Percentiles rank a stretch among this genome's conserved stretches.
phyloP scores from a whole-genome alignment of 30 jellyfish, hydroid and myxozoan species.

The Aurelia sp. region DNA sequence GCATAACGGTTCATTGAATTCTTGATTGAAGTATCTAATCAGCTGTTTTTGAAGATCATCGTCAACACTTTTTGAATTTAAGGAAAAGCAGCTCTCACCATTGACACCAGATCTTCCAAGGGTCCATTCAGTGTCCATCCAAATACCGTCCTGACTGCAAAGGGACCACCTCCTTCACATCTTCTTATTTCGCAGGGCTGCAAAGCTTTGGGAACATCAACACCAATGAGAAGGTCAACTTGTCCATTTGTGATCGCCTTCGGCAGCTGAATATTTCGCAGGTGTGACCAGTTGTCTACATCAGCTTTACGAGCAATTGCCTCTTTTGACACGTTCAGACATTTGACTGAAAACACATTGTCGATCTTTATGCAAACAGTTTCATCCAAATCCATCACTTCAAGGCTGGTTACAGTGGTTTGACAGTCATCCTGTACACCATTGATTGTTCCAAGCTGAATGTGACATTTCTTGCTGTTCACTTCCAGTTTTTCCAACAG shows the following conservation, averaged over 20 bases:
- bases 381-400: conserved; percentile 1
- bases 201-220: no score
- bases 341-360: conserved; percentile 1
- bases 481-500: no score
- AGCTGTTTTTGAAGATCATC: background rate
- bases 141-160: no score
- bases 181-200: no score
- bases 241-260: no score
- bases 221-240: no score
- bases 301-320: background rate
- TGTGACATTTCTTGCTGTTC: no score
- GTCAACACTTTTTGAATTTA: no score
- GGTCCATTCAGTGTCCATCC: background rate
- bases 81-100: background rate
- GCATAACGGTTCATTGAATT: conserved; percentile 8
- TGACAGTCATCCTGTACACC: background rate
- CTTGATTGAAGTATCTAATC: background rate
- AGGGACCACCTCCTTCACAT: no score
- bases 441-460: no score
- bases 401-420: background rate
- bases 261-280: background rate
- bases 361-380: background rate
- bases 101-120: background rate
- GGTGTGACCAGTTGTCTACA: background rate
- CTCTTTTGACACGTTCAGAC: background rate